phyloP scores from a whole-genome alignment of 1,140 invertebrate species.

The Leptinotarsa undecemlineata region DNA sequence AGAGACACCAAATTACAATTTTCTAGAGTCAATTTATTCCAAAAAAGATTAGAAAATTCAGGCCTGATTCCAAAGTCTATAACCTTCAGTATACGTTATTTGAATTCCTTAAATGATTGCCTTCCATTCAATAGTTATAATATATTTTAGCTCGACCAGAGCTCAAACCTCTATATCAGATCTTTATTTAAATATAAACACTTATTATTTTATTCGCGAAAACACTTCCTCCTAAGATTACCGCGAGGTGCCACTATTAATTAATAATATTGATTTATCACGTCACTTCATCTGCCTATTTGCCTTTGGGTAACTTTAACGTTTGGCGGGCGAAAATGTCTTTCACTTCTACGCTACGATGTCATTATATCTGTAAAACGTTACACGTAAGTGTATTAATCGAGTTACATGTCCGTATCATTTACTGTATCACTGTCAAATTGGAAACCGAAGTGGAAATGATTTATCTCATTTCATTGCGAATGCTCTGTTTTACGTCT shows the following conservation, averaged over 20 bases:
- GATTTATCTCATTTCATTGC: not conserved
- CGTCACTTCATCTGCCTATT: conserved; percentile 24
- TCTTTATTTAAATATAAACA: too few species aligned
- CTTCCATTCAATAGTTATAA: too few species aligned
- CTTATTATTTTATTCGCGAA: not conserved
- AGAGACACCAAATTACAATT: too few species aligned
- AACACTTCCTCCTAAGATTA: conserved; percentile 4
- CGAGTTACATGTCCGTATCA: conserved; percentile 15
- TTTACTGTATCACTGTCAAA: conserved; percentile 21
- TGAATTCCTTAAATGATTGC: too few species aligned
- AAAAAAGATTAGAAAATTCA: too few species aligned
- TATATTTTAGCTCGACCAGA: too few species aligned
- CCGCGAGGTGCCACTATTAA: not conserved
- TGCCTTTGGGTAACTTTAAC: conserved; percentile 10
- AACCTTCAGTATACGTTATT: too few species aligned
- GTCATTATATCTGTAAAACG: conserved; percentile 38
- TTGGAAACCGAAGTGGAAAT: conserved; percentile 17
- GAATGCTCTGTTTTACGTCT: too few species aligned
- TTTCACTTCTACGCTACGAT: conserved; percentile 32
- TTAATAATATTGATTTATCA: conserved; percentile 33
- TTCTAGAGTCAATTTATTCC: too few species aligned
- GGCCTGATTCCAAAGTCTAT: too few species aligned
- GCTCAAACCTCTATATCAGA: too few species aligned
- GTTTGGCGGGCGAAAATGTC: conserved; percentile 20
- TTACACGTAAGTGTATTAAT: conserved; percentile 26